Conservation (phyloP, 1,140 invertebrate genomes). For the Aphaenogaster rudis region DNA sequence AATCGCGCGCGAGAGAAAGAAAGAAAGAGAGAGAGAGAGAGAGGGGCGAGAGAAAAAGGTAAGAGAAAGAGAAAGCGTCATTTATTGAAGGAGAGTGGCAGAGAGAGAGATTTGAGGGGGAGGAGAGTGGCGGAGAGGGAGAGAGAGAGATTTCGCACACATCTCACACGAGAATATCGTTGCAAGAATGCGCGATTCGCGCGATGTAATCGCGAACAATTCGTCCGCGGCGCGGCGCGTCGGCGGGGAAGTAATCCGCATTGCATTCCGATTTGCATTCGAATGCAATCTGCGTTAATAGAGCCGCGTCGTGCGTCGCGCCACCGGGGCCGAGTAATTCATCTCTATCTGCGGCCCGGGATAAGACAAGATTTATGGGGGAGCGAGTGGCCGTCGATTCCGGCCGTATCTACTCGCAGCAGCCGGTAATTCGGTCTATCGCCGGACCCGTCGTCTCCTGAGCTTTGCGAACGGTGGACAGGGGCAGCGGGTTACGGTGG, state of each 20-base stretch:
- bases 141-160: not conserved
- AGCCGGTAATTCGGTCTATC: slow-evolving; percentile 58
- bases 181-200: slow-evolving; percentile 13
- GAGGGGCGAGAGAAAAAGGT: too few relatives aligned
- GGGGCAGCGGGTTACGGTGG: too few relatives aligned
- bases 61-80: too few relatives aligned
- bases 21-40: not conserved
- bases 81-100: not conserved
- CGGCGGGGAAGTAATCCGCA: slow-evolving; percentile 49
- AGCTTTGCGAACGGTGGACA: slow-evolving; percentile 26
- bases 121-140: not conserved
- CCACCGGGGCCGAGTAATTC: slow-evolving; percentile 53
- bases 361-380: slow-evolving; percentile 61
- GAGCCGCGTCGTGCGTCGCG: slow-evolving; percentile 26
- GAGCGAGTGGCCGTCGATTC: slow-evolving; percentile 42
- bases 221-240: slow-evolving; percentile 15
- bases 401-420: slow-evolving; percentile 53
- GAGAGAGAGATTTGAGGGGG: not conserved
- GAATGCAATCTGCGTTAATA: slow-evolving; percentile 62
- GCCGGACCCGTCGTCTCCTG: slow-evolving; percentile 35
- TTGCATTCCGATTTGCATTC: slow-evolving; percentile 60
- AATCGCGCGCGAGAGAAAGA: not conserved
- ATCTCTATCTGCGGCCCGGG: slow-evolving; percentile 48
- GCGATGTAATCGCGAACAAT: slow-evolving; percentile 39
- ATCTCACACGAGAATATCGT: not conserved